A percentile compares a stretch with the other conserved stretches of the same genome.
These are phyloP conservation scores for Dicentrarchus labrax DNA, from an alignment of 2,113 vertebrate genomes.

Conservation along the genomic window DNA sequence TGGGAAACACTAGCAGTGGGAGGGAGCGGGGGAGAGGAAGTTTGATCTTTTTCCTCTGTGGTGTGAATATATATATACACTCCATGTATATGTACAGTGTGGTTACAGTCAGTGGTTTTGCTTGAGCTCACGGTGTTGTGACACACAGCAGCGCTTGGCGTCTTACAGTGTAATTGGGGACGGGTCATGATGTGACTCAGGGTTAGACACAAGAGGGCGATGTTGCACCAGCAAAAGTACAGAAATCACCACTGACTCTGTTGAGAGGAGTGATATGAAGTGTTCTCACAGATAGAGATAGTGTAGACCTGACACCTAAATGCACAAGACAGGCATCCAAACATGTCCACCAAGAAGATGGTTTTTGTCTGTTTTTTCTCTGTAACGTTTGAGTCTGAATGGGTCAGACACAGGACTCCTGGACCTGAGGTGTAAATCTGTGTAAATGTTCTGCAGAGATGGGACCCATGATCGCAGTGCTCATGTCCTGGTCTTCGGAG, in stretches of 20 bases:
- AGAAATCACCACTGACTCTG: slow-evolving; percentile 11
- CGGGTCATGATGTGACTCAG: slow-evolving; percentile 10
- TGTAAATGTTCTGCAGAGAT: slow-evolving; percentile 6
- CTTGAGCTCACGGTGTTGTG: slow-evolving; percentile 40
- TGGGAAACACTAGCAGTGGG: slow-evolving; percentile 14
- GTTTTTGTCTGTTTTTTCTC: slow-evolving; percentile 33
- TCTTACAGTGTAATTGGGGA: slow-evolving; percentile 24
- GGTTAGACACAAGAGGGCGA: slow-evolving; percentile 52
- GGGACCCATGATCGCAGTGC: neutral
- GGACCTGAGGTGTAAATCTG: slow-evolving; percentile 38
- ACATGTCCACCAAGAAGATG: slow-evolving; percentile 7
- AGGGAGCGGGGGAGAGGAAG: slow-evolving; percentile 17
- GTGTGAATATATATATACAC: slow-evolving; percentile 46
- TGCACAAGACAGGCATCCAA: slow-evolving; percentile 23
- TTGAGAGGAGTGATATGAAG: neutral
- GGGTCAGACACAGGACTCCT: slow-evolving; percentile 9
- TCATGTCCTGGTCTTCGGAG: slow-evolving; percentile 32
- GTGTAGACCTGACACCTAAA: slow-evolving; percentile 14
- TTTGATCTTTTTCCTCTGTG: slow-evolving; percentile 33
- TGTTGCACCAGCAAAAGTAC: slow-evolving; percentile 20
- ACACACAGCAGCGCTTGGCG: slow-evolving; percentile 11
- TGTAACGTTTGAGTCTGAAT: slow-evolving; percentile 11
- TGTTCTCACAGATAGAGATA: slow-evolving; percentile 18
- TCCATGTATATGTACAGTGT: slow-evolving; percentile 58
- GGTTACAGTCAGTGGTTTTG: slow-evolving; percentile 38